Conservation (phyloP, 2,113 vertebrate species). For the Diphyllodes magnificus region DNA sequence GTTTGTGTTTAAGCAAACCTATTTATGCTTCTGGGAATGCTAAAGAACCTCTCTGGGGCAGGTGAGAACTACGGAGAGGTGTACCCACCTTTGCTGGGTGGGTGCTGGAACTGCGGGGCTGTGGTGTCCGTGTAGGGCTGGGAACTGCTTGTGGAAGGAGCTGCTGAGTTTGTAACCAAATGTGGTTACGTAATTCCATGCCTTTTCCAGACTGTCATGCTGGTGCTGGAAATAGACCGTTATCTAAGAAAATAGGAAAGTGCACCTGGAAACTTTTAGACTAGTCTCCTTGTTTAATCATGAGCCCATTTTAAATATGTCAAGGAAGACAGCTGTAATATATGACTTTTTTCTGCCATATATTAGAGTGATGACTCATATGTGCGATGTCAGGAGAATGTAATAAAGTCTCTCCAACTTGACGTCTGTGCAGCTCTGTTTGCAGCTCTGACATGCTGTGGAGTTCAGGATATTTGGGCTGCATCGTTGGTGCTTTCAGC, state of each 20-base stretch:
- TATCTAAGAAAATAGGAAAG: conserved; percentile 43
- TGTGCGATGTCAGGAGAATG: not conserved
- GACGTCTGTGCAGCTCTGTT: not conserved
- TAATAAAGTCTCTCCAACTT: not conserved
- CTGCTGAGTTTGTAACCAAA: not conserved
- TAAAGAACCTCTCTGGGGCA: not conserved
- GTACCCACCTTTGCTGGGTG: not conserved
- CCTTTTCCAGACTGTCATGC: conserved; percentile 13
- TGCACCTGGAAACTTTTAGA: conserved; percentile 59
- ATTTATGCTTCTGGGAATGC: not conserved
- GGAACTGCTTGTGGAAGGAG: not conserved
- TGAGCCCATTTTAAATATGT: not conserved
- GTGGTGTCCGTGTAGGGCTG: not conserved
- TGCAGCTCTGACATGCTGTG: not conserved
- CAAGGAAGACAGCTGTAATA: conserved; percentile 40
- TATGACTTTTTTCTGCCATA: conserved; percentile 36
- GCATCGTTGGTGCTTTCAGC: not conserved
- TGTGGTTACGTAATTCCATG: not conserved
- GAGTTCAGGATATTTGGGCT: not conserved
- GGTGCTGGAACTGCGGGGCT: not conserved
- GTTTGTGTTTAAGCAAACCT: not conserved
- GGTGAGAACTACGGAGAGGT: not conserved
- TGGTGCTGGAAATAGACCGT: not conserved
- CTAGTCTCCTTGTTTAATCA: conserved; percentile 28
- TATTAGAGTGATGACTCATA: conserved; percentile 19